A percentile compares a stretch with the other conserved stretches of the same genome.
phyloP scores from a whole-genome alignment of 2,113 vertebrate species.

The Progne subis region DNA sequence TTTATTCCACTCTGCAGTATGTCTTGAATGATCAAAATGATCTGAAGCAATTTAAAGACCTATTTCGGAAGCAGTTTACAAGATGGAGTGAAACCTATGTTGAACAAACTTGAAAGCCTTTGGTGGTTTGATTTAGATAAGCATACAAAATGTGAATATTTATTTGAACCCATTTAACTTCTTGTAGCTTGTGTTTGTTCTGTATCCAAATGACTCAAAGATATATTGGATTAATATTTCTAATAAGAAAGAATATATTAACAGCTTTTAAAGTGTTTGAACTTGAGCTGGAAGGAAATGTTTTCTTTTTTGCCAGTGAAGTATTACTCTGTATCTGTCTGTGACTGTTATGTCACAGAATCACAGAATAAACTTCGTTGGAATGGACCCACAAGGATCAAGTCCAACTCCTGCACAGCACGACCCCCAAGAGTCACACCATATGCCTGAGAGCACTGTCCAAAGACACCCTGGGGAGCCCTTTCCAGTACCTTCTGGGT shows the following conservation, averaged over 20 bases:
- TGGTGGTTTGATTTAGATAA: background rate
- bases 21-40: slow-evolving; percentile 3
- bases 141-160: background rate
- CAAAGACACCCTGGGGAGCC: background rate
- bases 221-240: background rate
- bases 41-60: slow-evolving; percentile 4
- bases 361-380: background rate
- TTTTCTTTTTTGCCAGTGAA: background rate
- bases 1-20: background rate
- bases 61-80: slow-evolving; percentile 1
- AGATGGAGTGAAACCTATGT: background rate
- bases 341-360: background rate
- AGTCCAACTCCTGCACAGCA: background rate
- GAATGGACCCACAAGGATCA: background rate
- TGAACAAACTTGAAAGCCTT: slow-evolving; percentile 5
- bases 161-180: slow-evolving; percentile 31
- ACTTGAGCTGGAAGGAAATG: background rate
- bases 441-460: background rate
- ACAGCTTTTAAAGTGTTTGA: background rate
- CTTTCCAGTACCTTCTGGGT: background rate
- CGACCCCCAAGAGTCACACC: background rate
- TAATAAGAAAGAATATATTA: background rate
- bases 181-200: slow-evolving; percentile 3
- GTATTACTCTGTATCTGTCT: background rate
- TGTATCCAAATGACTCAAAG: slow-evolving; percentile 13